Percentiles rank a stretch among this genome's conserved stretches.
Conservation (phyloP, 2,888 invertebrate genomes). For the Pammene aurita region DNA sequence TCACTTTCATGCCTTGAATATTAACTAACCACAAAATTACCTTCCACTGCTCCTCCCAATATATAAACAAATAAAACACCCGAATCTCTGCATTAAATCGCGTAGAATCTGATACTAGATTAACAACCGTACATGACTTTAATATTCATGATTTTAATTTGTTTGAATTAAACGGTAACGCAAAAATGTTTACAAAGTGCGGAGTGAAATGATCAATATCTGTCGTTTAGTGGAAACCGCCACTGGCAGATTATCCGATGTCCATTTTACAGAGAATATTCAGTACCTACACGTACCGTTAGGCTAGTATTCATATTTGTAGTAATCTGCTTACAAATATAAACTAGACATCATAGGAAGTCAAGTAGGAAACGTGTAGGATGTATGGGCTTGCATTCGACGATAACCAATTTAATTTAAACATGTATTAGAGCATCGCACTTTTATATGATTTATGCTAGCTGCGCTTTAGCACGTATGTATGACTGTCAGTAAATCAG, state of each 20-base stretch:
- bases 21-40: constrained; percentile 45
- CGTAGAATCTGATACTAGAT: constrained; percentile 26
- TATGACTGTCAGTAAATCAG: too few species aligned
- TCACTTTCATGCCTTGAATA: constrained; percentile 53
- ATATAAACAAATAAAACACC: constrained; percentile 33
- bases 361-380: too few species aligned
- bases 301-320: background rate
- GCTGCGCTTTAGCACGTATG: too few species aligned
- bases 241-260: constrained; percentile 6
- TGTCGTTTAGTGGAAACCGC: background rate
- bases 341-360: background rate
- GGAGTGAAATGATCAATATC: constrained; percentile 1
- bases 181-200: constrained; percentile 11
- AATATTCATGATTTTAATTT: constrained; percentile 23
- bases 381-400: too few species aligned
- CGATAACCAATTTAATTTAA: too few species aligned
- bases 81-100: constrained; percentile 26
- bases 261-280: constrained; percentile 3
- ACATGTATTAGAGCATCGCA: too few species aligned
- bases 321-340: background rate
- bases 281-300: background rate
- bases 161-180: background rate
- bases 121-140: constrained; percentile 29
- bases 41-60: background rate
- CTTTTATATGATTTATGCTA: too few species aligned